Evolutionary conservation across 1,140 invertebrate genomes (phyloP).

Genomic region (Stenopsyche tienmushanensis): DNA sequence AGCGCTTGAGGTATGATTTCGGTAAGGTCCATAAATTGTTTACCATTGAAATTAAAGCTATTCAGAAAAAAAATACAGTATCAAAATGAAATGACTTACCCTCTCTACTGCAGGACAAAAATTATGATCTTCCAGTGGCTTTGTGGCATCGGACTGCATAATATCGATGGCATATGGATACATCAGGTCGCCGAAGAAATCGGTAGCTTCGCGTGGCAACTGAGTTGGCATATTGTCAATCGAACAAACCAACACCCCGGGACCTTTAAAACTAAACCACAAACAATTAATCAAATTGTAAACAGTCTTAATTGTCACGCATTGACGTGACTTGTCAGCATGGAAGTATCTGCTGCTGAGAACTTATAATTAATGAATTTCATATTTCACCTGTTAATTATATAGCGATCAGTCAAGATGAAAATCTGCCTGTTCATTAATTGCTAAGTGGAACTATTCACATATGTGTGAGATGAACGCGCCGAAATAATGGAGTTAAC

Average conservation of each 20-base stretch:
- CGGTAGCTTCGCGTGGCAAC: constrained; percentile 93
- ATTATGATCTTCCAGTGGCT: constrained; percentile 75
- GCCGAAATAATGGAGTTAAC: background rate
- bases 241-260: constrained; percentile 96
- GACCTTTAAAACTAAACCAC: constrained; percentile 84
- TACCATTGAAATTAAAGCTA: no score
- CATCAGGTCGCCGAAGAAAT: constrained; percentile 94
- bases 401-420: background rate
- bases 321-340: no score
- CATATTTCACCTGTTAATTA: background rate
- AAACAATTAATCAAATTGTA: no score
- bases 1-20: no score
- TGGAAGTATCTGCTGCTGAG: no score
- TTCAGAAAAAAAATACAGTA: background rate
- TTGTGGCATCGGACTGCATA: constrained; percentile 85
- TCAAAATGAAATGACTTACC: constrained; percentile 59
- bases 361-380: background rate
- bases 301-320: no score
- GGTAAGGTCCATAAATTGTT: no score
- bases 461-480: background rate
- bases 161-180: constrained; percentile 89
- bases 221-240: constrained; percentile 99
- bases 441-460: background rate
- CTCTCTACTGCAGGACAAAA: constrained; percentile 78
- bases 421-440: background rate